Evolutionary conservation across 2,113 vertebrate species (phyloP).

Genomic region (Prionailurus bengalensis): DNA sequence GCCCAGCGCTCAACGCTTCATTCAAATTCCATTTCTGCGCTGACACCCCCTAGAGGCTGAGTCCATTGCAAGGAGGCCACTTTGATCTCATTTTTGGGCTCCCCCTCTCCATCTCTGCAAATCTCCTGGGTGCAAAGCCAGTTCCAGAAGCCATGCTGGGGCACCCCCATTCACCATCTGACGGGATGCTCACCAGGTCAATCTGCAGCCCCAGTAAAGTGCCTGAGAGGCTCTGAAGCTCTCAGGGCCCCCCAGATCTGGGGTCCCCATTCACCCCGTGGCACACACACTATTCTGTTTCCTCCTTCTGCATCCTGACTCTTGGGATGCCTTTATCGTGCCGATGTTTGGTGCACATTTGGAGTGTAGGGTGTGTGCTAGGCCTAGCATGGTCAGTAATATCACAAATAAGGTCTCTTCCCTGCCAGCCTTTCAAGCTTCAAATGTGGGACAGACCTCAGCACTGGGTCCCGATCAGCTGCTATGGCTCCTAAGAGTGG

Average conservation of each 20-base stretch:
- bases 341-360: background rate
- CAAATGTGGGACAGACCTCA: background rate
- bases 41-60: background rate
- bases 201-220: background rate
- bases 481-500: background rate
- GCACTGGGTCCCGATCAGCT: background rate
- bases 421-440: background rate
- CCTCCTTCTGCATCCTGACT: background rate
- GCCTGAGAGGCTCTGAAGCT: background rate
- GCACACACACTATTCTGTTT: background rate
- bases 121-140: background rate
- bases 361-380: rapidly evolving
- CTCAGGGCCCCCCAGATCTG: background rate
- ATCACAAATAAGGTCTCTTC: background rate
- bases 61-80: slow-evolving; percentile 3
- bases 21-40: slow-evolving; percentile 53
- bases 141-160: background rate
- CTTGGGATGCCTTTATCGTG: background rate
- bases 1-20: background rate
- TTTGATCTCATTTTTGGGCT: background rate
- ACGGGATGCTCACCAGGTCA: background rate
- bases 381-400: background rate
- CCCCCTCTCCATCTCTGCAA: background rate
- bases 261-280: background rate
- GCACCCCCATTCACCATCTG: background rate